Evolutionary conservation across 2,113 vertebrate species (phyloP).

Genomic region (Sphyrna mokarran): DNA sequence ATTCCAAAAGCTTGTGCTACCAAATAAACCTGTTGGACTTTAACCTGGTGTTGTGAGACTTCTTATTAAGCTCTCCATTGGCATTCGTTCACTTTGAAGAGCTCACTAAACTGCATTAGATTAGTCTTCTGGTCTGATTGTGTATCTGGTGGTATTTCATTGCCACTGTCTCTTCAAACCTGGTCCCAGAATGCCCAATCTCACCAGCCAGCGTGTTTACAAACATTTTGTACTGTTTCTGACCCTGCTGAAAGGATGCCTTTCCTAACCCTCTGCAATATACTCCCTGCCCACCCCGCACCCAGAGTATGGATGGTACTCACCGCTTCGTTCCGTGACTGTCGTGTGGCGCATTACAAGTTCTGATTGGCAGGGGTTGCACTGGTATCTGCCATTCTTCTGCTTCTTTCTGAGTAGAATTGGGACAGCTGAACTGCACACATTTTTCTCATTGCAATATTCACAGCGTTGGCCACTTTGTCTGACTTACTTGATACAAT

Average conservation of each 20-base stretch:
- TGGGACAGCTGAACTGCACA: too few species aligned
- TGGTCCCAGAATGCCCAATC: background rate
- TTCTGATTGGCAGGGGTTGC: background rate
- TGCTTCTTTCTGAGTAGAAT: background rate
- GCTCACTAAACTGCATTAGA: background rate
- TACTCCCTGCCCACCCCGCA: background rate
- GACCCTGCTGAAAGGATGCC: background rate
- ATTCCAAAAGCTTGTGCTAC: too few species aligned
- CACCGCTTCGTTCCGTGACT: background rate
- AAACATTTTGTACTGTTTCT: background rate
- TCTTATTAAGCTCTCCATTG: background rate
- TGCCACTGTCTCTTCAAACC: background rate
- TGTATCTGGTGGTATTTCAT: background rate
- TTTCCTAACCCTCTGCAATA: background rate
- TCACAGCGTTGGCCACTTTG: background rate
- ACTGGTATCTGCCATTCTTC: background rate
- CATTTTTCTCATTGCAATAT: background rate
- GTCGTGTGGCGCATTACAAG: background rate
- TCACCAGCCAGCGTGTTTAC: background rate
- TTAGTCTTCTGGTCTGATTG: background rate
- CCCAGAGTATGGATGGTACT: constrained; percentile 1
- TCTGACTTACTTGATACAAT: background rate
- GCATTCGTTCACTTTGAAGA: background rate
- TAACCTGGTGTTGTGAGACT: too few species aligned
- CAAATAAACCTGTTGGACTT: too few species aligned